These are phyloP conservation scores for Drosophila kikkawai DNA, from an alignment of 1,140 invertebrate species.

Conservation along the genomic window DNA sequence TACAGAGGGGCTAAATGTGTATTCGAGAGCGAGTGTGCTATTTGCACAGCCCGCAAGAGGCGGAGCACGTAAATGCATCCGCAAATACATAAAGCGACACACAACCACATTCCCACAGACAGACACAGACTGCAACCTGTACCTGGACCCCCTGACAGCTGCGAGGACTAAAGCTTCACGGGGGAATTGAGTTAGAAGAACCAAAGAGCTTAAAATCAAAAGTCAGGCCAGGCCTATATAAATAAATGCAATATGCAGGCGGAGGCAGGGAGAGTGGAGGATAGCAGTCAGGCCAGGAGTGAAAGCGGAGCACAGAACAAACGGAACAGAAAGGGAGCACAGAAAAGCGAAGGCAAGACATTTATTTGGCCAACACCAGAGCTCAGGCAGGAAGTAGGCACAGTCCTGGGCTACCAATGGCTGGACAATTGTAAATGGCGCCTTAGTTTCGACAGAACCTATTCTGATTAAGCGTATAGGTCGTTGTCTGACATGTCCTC, in stretches of 20 bases:
- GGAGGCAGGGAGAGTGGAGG: slow-evolving; percentile 27
- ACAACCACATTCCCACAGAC: slow-evolving; percentile 18
- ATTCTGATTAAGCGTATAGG: slow-evolving; percentile 78
- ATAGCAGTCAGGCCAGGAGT: slow-evolving; percentile 41
- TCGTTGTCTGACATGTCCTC: slow-evolving; percentile 43
- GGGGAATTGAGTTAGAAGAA: slow-evolving; percentile 74
- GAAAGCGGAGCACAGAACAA: slow-evolving; percentile 47
- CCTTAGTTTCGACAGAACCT: slow-evolving; percentile 62
- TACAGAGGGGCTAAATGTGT: slow-evolving; percentile 13
- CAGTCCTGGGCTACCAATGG: slow-evolving; percentile 4
- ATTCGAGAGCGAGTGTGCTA: slow-evolving; percentile 38
- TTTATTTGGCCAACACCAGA: slow-evolving; percentile 56
- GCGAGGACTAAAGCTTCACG: slow-evolving; percentile 44
- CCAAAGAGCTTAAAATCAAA: slow-evolving; percentile 81
- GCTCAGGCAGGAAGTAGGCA: slow-evolving; percentile 11
- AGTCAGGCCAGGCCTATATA: slow-evolving; percentile 77
- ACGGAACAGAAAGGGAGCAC: slow-evolving; percentile 31
- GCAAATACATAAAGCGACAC: slow-evolving; percentile 63
- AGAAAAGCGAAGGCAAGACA: slow-evolving; percentile 47
- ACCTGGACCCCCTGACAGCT: slow-evolving; percentile 66
- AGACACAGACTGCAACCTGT: slow-evolving; percentile 18
- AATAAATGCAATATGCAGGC: slow-evolving; percentile 81
- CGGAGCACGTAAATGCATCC: slow-evolving; percentile 73
- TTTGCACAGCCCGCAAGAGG: slow-evolving; percentile 55
- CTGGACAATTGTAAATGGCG: slow-evolving; percentile 65